Base-by-base conservation (phyloP, 1,140 invertebrate species). In the Leptonema lineaticorne region DNA sequence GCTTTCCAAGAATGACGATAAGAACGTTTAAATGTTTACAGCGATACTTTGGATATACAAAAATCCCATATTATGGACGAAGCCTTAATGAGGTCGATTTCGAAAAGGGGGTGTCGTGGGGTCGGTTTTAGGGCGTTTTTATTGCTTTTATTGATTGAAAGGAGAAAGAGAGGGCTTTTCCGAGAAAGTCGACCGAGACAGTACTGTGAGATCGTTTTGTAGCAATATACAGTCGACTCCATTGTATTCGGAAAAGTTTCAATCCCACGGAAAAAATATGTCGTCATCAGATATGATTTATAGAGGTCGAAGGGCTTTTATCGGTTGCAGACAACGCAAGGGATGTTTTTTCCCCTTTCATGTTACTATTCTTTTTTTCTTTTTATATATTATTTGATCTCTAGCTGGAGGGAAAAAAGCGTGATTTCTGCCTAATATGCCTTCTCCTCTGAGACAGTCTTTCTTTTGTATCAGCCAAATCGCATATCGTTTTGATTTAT, bases 241-340 rank as follows among this genome's bases (percentile, higher is more conserved):
- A 63, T 63, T 63, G 30, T 56, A 28, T 58, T 26, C 27, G n/a
- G 59, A 33, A 50, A 63, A 63, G 67, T 63, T 69, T 69, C 67
- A 69, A 64, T 69, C 63, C 48, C 37, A 3, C 24, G 27, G n/a
- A 37, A 46, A 41, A 57, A 63, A 69, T 69, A 64, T 69, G 60
- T 69, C 67, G 67, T 69, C 62, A 69, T 69, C 62, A 41, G 59
- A 63, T 69, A 69, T 69, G 67, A 69, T 69, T 69, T 69, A 69
- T 64, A 68, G 33, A 50, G 37, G 41, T 62, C 37, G 37, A 16
- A 63, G 50, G 50, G 37, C 29, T 50, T 68, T 50, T 68, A 68
- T 68, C 65, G 37, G 4, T 45, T 37, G 28, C 9, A 20, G 11
- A 59, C 28, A 59, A 14, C 24, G 27, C 20, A 1, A 33, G 57